These are phyloP conservation scores for Frankliniella fusca DNA, from an alignment of 2,888 invertebrate genomes.

Conservation along the genomic window DNA sequence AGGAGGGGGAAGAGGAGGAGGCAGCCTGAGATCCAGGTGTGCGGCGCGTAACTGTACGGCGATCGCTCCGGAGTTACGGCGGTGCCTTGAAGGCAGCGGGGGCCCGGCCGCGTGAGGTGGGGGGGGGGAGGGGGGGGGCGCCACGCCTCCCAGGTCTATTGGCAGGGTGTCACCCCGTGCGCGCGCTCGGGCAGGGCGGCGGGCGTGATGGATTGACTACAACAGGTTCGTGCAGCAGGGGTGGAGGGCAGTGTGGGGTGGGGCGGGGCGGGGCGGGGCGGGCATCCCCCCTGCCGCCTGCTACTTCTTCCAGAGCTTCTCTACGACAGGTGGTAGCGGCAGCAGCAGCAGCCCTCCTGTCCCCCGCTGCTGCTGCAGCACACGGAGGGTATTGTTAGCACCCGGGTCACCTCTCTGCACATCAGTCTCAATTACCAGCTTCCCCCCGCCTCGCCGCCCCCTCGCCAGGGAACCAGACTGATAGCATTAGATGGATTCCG, in stretches of 20 bases:
- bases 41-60: too few relatives aligned
- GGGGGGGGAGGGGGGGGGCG: not conserved
- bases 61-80: too few relatives aligned
- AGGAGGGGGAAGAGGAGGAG: too few relatives aligned
- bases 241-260: too few relatives aligned
- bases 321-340: not conserved
- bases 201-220: slow-evolving; percentile 6
- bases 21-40: too few relatives aligned
- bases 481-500: too few relatives aligned
- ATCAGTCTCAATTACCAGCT: slow-evolving; percentile 2
- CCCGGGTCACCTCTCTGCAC: slow-evolving; percentile 13
- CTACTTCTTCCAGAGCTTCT: not conserved
- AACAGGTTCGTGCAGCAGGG: slow-evolving; percentile 2
- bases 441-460: not conserved
- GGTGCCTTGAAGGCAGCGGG: not conserved
- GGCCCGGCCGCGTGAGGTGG: not conserved
- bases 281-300: not conserved
- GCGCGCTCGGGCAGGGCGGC: too few relatives aligned
- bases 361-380: not conserved
- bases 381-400: not conserved
- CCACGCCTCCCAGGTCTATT: not conserved
- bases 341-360: not conserved
- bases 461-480: too few relatives aligned
- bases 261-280: not conserved
- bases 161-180: slow-evolving; percentile 2